Base-by-base conservation (phyloP, 2,797 vertebrate species). In the Linurgus olivaceus region DNA sequence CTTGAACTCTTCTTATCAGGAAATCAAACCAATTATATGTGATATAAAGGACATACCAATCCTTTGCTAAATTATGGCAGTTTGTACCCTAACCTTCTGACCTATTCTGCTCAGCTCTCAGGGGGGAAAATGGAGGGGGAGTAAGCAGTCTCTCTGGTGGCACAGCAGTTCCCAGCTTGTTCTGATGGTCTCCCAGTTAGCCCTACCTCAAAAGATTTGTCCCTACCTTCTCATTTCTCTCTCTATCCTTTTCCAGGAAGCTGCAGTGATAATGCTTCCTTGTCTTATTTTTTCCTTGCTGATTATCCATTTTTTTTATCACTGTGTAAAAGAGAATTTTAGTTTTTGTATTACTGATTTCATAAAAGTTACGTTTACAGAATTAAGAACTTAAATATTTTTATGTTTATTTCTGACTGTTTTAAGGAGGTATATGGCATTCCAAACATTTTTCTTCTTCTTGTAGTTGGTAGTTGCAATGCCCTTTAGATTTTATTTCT, bases 1-100 rank as follows among this genome's bases (percentile, higher is more conserved):
- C 94, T 94, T 96, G 94, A 96, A 95, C 95, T 90, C 75, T 40
- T 24, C 87, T 96, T 96, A 96, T 96, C 96, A 66, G 61, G 76
- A 93, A 90, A 95, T 96, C 95, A 86, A 85, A 54, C 78, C 50
- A 91, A 17, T 93, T 90, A 80, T 6, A 7, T 90, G 51, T 94
- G 65, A 94, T 94, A 91, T 88, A 83, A 96, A 93, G 82, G 45
- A 88, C 93, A 94, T 68, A 93, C 78, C 89, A 74, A 52, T 92
- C 77, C 84, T 91, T 91, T 93, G 35, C 75, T 94, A 83, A 91
- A 89, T 93, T 90, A 83, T 44, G 45, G 82, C 91, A 77, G 50
- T 91, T 96, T 96, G 68, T 91, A 91, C 94, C 26, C 45, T 94
- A 50, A 71, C 84, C 82, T 93, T 93, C 63, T 95, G 81, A 91